Conservation (phyloP, 2,888 invertebrate genomes). For the Halocaridina rubra region DNA sequence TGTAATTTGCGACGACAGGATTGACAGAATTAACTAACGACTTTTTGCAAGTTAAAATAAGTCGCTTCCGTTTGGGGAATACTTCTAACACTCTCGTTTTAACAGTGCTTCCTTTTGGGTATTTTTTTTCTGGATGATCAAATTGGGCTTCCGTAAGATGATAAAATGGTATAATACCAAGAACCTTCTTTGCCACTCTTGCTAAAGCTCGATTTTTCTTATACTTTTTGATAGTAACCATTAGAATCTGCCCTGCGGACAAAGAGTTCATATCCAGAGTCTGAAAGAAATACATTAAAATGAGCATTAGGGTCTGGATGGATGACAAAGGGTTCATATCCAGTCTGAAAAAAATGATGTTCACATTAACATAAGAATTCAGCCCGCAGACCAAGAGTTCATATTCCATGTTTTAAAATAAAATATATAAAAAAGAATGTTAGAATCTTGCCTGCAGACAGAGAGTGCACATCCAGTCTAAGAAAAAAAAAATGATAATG, state of each 20-base stretch:
- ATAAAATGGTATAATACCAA: constrained; percentile 11
- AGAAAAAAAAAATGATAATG: no score
- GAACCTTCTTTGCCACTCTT: constrained; percentile 20
- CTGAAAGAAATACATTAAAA: neutral
- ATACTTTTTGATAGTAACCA: constrained; percentile 18
- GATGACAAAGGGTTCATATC: neutral
- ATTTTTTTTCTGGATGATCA: constrained; percentile 29
- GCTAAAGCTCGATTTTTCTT: neutral
- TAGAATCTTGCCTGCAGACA: no score
- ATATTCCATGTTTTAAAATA: no score
- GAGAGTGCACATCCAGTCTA: no score
- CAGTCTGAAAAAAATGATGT: no score
- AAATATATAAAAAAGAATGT: no score
- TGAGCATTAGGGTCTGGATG: neutral
- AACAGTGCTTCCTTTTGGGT: neutral
- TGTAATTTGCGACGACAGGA: constrained; percentile 18
- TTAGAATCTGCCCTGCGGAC: neutral
- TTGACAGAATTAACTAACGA: neutral
- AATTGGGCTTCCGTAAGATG: constrained; percentile 9
- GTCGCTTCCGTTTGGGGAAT: neutral
- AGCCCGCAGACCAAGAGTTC: no score
- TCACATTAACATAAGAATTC: no score
- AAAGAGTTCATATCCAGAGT: neutral
- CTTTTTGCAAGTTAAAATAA: constrained; percentile 34
- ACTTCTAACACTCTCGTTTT: constrained; percentile 28